Conservation (phyloP, 2,113 vertebrate species). For the Chloropsis cyanopogon region DNA sequence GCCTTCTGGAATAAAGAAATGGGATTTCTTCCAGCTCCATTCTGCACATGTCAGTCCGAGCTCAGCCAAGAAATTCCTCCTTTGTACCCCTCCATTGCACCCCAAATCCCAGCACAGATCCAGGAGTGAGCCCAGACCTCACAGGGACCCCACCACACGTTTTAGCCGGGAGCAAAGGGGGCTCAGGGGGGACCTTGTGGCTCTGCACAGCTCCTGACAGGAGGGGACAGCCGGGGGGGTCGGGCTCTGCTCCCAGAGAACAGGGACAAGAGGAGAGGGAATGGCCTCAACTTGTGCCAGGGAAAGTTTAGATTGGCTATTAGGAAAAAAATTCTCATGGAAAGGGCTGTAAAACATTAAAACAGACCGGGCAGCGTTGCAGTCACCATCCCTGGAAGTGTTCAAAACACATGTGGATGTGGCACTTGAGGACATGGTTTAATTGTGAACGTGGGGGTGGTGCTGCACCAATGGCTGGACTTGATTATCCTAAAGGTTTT, state of each 20-base stretch:
- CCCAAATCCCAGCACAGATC: background rate
- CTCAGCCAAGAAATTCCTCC: background rate
- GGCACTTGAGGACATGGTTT: background rate
- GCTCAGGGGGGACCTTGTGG: background rate
- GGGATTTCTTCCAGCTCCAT: background rate
- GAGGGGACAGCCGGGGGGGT: rapidly evolving
- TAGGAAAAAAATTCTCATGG: background rate
- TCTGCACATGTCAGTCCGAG: background rate
- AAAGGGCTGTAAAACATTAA: background rate
- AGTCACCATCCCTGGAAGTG: background rate
- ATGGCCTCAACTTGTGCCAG: background rate
- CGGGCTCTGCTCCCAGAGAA: background rate
- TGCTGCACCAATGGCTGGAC: background rate
- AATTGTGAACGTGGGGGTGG: background rate
- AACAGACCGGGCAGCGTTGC: background rate
- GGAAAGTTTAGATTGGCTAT: background rate
- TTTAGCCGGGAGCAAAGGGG: background rate
- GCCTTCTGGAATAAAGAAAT: background rate
- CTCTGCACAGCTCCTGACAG: background rate
- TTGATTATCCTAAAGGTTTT: background rate
- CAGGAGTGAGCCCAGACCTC: background rate
- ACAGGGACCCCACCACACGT: background rate
- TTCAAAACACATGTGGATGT: background rate
- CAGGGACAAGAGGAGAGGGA: background rate
- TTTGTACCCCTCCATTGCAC: background rate